Evolutionary conservation across 2,888 invertebrate genomes (phyloP), one percentile per base, ranked within the genome.

Genomic region (Malthinus flaveolus): DNA sequence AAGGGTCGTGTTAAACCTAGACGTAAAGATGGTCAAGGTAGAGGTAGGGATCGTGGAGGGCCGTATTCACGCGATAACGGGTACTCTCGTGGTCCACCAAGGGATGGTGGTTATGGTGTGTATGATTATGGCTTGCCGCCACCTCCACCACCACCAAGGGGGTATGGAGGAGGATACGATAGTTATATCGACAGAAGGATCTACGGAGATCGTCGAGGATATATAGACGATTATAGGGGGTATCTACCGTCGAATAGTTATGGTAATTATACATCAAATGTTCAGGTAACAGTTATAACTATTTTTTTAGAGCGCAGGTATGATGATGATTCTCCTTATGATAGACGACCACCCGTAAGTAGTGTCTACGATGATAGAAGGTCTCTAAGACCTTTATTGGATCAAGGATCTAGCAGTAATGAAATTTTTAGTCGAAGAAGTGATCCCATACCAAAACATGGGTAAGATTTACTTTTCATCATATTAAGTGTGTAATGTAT

Each of bases 1-100:
- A 87, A 88, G 65, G 91, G 91, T 1, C 84, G 91, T 37, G 88
- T 90, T 49, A 91, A 91, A 76, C 88, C 87, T 44, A 82, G 84
- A 45, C 81, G 81, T 9, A 82, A 83, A 10, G 81, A 82, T 7
- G 79, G 80, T 11, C 5, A 79, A 83, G 54, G 69, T 76, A 56
- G 68, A 81, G 34, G 82, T 55, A 79, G 83, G 58, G 81, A 75
- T 49, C 71, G 78, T 23, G 74, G 75, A 3, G 78, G 75, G 0
- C 77, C 78, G 0, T 78, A 77, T 64, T 70, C 73, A 3, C 69
- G 78, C 56, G 76, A 74, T 52, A 71, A 70, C 12, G 67, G 67
- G 12, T 64, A 62, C 34, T 63, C 56, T 32, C 62, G 67, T 15
- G 58, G 71, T 65, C 61, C 70, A 62, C 61, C 63, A 62, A 42